Conservation (phyloP, 2,797 vertebrate species). For the Propithecus deckenii region DNA sequence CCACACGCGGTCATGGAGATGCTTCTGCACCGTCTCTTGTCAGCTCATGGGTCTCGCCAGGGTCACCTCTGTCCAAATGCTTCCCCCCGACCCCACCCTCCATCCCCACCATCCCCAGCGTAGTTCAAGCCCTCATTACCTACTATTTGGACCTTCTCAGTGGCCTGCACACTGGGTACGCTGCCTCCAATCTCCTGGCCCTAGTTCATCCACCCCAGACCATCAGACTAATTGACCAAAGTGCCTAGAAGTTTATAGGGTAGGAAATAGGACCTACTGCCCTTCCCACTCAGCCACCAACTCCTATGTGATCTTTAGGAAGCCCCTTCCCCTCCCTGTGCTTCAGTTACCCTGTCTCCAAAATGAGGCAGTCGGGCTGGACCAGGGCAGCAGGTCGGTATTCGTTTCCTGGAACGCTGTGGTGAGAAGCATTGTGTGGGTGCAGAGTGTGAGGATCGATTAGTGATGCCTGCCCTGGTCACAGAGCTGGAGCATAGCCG, state of each 20-base stretch:
- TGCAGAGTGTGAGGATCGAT: not conserved
- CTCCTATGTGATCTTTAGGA: not conserved
- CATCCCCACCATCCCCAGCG: not conserved
- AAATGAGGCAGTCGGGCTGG: not conserved
- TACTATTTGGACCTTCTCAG: not conserved
- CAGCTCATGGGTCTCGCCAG: not conserved
- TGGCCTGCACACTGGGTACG: not conserved
- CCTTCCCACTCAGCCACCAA: not conserved
- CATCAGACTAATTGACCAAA: not conserved
- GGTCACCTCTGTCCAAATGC: conserved; percentile 7
- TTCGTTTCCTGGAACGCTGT: not conserved
- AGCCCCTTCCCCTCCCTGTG: not conserved
- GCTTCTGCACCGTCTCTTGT: conserved; percentile 13
- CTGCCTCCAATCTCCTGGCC: not conserved
- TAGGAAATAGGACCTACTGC: not conserved
- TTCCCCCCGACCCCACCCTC: not conserved
- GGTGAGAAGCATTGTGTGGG: not conserved
- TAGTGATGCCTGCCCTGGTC: conserved; percentile 42
- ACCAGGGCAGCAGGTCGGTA: not conserved
- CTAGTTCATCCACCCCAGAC: not conserved
- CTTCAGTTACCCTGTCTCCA: not conserved
- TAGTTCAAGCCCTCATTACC: not conserved
- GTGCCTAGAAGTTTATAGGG: not conserved
- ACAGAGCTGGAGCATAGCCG: not conserved
- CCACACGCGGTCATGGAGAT: not conserved